Conservation (phyloP, 2,113 vertebrate species). For the Amphiprion ocellaris region DNA sequence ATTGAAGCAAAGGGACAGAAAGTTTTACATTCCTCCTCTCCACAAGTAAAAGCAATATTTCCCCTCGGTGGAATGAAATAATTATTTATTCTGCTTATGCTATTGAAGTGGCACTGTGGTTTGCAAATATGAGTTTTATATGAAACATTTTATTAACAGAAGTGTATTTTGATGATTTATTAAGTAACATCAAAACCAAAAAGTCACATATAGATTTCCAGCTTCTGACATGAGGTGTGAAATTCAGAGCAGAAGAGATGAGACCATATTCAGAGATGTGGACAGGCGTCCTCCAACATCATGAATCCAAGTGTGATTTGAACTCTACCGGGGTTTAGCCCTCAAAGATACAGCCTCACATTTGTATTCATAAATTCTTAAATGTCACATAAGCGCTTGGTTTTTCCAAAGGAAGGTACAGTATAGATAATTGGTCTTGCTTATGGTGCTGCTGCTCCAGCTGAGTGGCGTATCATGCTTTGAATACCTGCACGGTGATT, state of each 20-base stretch:
- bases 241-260: not conserved
- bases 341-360: not conserved
- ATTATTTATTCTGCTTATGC: conserved; percentile 37
- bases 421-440: conserved; percentile 38
- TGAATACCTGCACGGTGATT: conserved; percentile 56
- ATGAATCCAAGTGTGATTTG: conserved; percentile 15
- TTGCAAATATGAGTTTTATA: conserved; percentile 32
- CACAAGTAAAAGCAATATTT: conserved; percentile 49
- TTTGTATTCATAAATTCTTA: conserved; percentile 47
- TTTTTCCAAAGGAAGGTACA: conserved; percentile 14
- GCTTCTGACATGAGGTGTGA: not conserved
- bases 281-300: not conserved
- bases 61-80: conserved; percentile 20
- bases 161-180: conserved; percentile 39
- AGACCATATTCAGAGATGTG: conserved; percentile 9
- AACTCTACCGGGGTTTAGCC: conserved; percentile 22
- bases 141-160: conserved; percentile 37
- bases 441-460: conserved; percentile 18
- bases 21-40: conserved; percentile 48
- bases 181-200: not conserved
- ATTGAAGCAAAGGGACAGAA: conserved; percentile 59
- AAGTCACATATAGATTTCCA: not conserved
- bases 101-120: conserved; percentile 22
- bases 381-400: conserved; percentile 40
- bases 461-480: conserved; percentile 35